Percentiles rank a stretch among this genome's conserved stretches.
Evolutionary conservation across 1,140 invertebrate species (phyloP).

Genomic region (Trichonephila inaurata): DNA sequence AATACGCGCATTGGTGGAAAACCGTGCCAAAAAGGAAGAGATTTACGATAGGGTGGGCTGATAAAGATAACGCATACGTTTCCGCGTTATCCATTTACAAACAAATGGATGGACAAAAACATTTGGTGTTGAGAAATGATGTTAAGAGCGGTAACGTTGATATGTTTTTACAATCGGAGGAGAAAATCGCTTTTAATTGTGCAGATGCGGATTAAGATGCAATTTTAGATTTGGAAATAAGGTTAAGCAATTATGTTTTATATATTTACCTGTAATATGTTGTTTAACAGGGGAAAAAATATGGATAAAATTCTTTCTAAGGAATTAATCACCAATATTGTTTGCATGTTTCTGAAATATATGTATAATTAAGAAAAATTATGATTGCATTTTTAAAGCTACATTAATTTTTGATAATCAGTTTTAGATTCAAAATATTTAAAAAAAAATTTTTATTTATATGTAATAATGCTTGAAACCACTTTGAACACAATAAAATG

Average conservation of each 20-base stretch:
- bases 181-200: background rate
- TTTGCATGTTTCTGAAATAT: no score
- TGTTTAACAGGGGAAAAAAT: no score
- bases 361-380: no score
- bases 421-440: no score
- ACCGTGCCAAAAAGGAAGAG: background rate
- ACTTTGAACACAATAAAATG: no score
- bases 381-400: no score
- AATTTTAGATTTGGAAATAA: background rate
- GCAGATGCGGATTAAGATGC: background rate
- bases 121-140: background rate
- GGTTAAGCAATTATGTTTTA: background rate
- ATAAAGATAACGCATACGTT: conserved; percentile 5
- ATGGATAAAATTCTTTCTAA: no score
- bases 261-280: no score
- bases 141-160: background rate
- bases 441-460: no score
- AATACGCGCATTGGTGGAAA: conserved; percentile 4
- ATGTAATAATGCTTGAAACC: no score
- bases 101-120: background rate
- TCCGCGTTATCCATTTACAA: background rate
- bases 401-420: no score
- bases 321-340: no score
- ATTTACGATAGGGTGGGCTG: background rate
- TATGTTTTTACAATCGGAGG: background rate